phyloP scores from a whole-genome alignment of 2,113 vertebrate species.

The Talpa occidentalis region DNA sequence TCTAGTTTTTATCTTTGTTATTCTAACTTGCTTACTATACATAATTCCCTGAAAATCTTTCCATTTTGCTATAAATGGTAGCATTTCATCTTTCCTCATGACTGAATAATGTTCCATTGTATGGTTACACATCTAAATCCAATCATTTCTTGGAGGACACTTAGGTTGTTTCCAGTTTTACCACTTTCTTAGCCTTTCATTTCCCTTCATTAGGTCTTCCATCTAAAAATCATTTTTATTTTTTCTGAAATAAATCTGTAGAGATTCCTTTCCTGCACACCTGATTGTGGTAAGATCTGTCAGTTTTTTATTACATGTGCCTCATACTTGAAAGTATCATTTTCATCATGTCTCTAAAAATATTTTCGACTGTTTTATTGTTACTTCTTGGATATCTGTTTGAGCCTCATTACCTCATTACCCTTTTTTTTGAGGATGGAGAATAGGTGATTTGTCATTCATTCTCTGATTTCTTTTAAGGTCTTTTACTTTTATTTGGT shows the following conservation, averaged over 20 bases:
- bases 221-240: conserved; percentile 28
- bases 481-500: background rate
- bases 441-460: background rate
- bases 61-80: no score
- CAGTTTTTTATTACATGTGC: background rate
- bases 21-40: no score
- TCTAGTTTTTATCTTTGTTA: no score
- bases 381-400: background rate
- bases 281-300: background rate
- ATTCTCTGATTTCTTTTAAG: background rate
- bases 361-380: background rate
- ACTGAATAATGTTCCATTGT: no score
- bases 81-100: no score
- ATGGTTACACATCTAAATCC: no score
- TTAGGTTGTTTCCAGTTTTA: background rate
- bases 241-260: conserved; percentile 8
- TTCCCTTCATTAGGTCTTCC: background rate
- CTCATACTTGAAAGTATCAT: background rate
- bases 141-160: no score
- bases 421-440: background rate
- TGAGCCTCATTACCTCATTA: background rate
- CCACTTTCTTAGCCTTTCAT: background rate
- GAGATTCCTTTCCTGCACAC: background rate
- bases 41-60: no score
- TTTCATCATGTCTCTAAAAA: conserved; percentile 22